Conservation (phyloP, 2,888 invertebrate species). For the Mamestra brassicae region DNA sequence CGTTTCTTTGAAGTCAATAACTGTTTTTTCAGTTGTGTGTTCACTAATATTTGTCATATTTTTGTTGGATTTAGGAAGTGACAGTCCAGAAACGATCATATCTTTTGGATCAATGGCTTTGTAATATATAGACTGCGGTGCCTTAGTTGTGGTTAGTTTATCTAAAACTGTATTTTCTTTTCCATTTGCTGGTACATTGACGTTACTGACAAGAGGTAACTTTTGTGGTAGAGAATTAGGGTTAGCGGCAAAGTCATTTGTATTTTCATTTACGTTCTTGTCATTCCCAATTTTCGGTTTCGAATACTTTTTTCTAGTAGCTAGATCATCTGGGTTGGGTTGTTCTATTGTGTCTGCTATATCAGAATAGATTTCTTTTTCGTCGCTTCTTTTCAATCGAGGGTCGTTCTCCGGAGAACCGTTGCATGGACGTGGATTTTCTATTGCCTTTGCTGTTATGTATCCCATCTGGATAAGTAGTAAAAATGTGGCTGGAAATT, state of each 20-base stretch:
- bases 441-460: conserved; percentile 19
- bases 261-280: neutral
- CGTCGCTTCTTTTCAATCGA: conserved; percentile 19
- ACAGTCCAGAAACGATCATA: conserved; percentile 20
- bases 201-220: neutral
- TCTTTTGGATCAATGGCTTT: conserved; percentile 45
- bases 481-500: conserved; percentile 32
- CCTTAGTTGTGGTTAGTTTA: neutral
- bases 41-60: neutral
- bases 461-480: conserved; percentile 21
- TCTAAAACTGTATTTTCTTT: neutral
- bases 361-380: neutral
- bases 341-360: neutral
- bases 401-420: neutral
- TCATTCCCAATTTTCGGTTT: neutral
- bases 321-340: neutral
- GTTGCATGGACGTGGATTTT: conserved; percentile 9
- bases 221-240: neutral
- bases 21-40: neutral
- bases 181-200: neutral
- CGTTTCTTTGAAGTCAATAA: conserved; percentile 1
- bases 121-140: conserved; percentile 11
- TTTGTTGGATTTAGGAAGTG: neutral
- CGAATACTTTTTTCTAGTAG: neutral
- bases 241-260: neutral